These are phyloP conservation scores for Amphiprion clarkii DNA, from an alignment of 2,797 vertebrate species.

Conservation along the genomic window DNA sequence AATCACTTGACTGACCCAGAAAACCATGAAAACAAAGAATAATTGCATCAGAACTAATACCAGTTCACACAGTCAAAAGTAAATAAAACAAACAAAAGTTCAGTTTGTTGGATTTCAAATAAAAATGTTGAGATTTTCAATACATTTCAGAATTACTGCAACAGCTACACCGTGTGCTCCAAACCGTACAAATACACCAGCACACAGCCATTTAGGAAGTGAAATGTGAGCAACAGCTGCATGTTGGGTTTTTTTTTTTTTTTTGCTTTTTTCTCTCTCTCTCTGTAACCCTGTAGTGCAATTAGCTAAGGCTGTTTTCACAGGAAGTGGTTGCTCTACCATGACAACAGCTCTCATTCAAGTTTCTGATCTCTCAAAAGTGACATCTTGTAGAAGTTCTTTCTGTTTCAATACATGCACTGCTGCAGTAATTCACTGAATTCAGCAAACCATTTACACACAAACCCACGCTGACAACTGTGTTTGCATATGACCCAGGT, in stretches of 20 bases:
- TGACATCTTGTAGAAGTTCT: conserved; percentile 26
- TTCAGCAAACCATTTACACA: neutral
- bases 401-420: neutral
- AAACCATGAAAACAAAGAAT: neutral
- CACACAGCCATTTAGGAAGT: conserved; percentile 47
- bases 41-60: neutral
- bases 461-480: neutral
- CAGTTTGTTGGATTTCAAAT: neutral
- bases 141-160: neutral
- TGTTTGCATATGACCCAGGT: neutral
- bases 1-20: neutral
- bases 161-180: neutral
- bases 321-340: conserved; percentile 79
- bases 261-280: conserved; percentile 8
- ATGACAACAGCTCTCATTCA: conserved; percentile 73
- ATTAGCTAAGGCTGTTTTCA: conserved; percentile 58
- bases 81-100: neutral
- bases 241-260: neutral
- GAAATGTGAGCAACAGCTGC: conserved; percentile 61
- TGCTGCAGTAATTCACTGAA: neutral
- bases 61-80: neutral
- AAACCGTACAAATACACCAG: neutral
- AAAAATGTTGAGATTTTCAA: neutral
- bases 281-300: conserved; percentile 49
- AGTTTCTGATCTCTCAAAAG: conserved; percentile 51